Base-by-base conservation (phyloP, 2,888 invertebrate species). In the Protodeltote pygarga region DNA sequence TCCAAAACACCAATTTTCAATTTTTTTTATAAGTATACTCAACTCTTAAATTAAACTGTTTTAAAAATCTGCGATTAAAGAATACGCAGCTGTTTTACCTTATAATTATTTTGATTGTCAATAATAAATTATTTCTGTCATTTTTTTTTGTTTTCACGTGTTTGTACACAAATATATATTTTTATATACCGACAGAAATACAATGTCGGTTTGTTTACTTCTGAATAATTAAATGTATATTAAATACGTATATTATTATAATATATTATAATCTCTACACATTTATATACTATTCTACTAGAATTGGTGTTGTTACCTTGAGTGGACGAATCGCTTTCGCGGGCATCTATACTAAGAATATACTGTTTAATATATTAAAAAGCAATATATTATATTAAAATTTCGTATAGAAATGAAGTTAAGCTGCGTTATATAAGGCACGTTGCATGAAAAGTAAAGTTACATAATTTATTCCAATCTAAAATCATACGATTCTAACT, bases 231-330 rank as follows among this genome's bases (percentile, higher is more conserved):
- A n/a, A 11, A n/a, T 13, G 25, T 11, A 15, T 46, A 55, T 5
- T 33, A 33, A 68, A 53, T 58, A 49, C 46, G 45, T 39, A 44
- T 32, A 31, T 41, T 47, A 28, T 20, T 45, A 58, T 49, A 50
- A 65, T 48, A 66, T 33, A 48, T 19, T 14, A 9, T 53, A 71
- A 68, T 32, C 48, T 24, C 31, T 48, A 60, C 65, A 69, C 39
- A 50, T 63, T 50, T 39, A 48, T 59, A 58, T 44, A 47, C 64
- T 70, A 81, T 66, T 70, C 83, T 85, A 85, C 73, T 50, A 74
- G 71, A 79, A 83, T 91, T 92, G 91, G 91, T 92, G 91, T 92
- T 64, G 63, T 75, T 87, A 91, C 91, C 90, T 90, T 81, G 90
- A 91, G 90, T 89, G 90, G 91, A 91, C 91, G 89, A 81, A 77